A percentile compares a stretch with the other conserved stretches of the same genome.
Evolutionary conservation across 2,888 invertebrate species (phyloP).

Genomic region (Agrochola macilenta): DNA sequence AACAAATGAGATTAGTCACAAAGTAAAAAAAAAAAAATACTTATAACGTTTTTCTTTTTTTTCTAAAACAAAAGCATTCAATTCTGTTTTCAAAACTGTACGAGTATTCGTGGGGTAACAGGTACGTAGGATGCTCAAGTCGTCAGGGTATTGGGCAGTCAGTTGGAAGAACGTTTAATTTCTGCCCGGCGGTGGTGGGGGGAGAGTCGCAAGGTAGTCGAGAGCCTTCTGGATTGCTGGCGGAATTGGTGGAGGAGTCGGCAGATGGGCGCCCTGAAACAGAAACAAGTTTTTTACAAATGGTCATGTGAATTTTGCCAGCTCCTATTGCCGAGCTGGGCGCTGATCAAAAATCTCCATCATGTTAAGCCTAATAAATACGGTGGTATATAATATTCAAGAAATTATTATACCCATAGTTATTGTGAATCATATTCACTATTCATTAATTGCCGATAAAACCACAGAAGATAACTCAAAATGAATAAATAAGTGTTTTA

Average conservation of each 20-base stretch:
- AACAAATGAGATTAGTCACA: slow-evolving; percentile 28
- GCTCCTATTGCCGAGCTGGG: not conserved
- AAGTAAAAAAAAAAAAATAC: slow-evolving; percentile 13
- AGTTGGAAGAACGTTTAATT: slow-evolving; percentile 66
- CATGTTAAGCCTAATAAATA: not conserved
- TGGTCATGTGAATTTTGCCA: not conserved
- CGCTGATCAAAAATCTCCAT: not conserved
- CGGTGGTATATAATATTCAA: not conserved
- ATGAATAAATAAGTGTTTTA: not conserved
- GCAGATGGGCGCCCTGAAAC: slow-evolving; percentile 93
- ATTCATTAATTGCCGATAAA: slow-evolving; percentile 6
- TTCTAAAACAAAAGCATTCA: slow-evolving; percentile 14
- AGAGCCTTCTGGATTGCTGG: slow-evolving; percentile 94
- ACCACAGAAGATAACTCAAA: not conserved
- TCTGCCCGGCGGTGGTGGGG: slow-evolving; percentile 86
- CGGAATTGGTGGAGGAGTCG: slow-evolving; percentile 94
- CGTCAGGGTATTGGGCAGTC: slow-evolving; percentile 57
- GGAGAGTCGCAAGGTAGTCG: slow-evolving; percentile 92
- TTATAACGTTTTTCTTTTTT: not conserved
- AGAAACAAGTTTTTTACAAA: slow-evolving; percentile 7
- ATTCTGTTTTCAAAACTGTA: slow-evolving; percentile 78
- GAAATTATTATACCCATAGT: not conserved
- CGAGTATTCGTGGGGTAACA: slow-evolving; percentile 72
- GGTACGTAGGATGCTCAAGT: slow-evolving; percentile 66
- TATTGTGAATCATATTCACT: not conserved